phyloP scores from a whole-genome alignment of 2,888 invertebrate genomes.

The Morpho helenor region DNA sequence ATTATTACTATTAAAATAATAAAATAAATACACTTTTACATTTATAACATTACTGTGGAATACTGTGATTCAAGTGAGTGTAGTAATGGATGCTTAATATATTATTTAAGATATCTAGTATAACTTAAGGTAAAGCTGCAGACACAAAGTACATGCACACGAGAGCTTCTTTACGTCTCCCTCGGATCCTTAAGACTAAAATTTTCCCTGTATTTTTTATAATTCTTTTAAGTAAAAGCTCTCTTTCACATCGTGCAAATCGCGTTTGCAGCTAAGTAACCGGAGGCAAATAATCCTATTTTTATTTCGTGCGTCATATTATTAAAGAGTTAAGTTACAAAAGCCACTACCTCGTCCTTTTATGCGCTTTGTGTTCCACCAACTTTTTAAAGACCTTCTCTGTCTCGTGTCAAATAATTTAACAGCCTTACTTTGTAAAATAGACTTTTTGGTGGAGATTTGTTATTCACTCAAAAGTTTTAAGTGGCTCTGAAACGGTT shows the following conservation, averaged over 20 bases:
- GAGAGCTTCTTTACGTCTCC: slow-evolving; percentile 1
- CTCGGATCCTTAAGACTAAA: not conserved
- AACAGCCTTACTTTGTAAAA: slow-evolving; percentile 67
- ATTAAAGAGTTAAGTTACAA: slow-evolving; percentile 29
- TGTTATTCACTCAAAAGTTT: slow-evolving; percentile 77
- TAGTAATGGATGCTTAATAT: too few species aligned
- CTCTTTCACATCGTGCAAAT: slow-evolving; percentile 11
- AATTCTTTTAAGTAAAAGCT: slow-evolving; percentile 14
- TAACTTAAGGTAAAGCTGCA: not conserved
- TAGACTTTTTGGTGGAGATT: slow-evolving; percentile 73
- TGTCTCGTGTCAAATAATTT: slow-evolving; percentile 69
- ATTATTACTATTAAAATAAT: too few species aligned
- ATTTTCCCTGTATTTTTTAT: slow-evolving; percentile 10
- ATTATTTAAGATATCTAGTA: too few species aligned
- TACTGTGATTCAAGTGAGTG: too few species aligned
- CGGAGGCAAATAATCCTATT: slow-evolving; percentile 28
- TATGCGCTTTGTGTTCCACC: slow-evolving; percentile 55
- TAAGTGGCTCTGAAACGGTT: slow-evolving; percentile 76
- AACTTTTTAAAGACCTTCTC: slow-evolving; percentile 61
- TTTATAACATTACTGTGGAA: too few species aligned
- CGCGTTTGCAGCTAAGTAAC: slow-evolving; percentile 24
- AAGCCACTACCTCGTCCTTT: slow-evolving; percentile 39
- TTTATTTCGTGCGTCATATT: slow-evolving; percentile 28
- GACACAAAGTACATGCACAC: not conserved
- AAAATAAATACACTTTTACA: too few species aligned